phyloP scores from a whole-genome alignment of 1,140 invertebrate species.

The Drosophila trapezifrons region DNA sequence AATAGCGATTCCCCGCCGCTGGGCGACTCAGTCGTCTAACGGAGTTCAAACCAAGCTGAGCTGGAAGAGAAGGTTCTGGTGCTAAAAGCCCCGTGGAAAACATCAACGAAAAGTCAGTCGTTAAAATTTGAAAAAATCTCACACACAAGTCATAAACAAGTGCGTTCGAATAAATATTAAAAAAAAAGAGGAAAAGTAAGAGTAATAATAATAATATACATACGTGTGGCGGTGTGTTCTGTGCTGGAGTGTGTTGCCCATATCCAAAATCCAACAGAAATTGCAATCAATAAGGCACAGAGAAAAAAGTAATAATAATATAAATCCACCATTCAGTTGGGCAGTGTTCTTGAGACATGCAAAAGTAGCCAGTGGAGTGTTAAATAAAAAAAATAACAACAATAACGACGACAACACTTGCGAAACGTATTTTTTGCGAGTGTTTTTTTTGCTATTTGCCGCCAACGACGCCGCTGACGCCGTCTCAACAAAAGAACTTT shows the following conservation, averaged over 20 bases:
- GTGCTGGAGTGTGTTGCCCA: conserved; percentile 15
- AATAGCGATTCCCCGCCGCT: conserved; percentile 57
- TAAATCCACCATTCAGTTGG: conserved; percentile 37
- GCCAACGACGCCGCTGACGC: conserved; percentile 17
- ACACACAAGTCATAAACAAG: conserved; percentile 55
- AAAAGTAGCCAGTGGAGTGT: conserved; percentile 69
- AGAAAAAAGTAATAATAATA: conserved; percentile 3
- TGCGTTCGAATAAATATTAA: conserved; percentile 24
- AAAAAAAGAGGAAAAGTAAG: conserved; percentile 5
- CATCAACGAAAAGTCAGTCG: conserved; percentile 26
- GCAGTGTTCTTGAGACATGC: conserved; percentile 65
- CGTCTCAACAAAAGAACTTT: conserved; percentile 72
- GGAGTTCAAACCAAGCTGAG: conserved; percentile 67
- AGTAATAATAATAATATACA: conserved; percentile 14
- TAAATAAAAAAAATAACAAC: conserved; percentile 58
- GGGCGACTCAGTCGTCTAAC: conserved; percentile 75
- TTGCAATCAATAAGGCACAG: conserved; percentile 27
- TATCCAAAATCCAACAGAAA: conserved; percentile 32
- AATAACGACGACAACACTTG: conserved; percentile 39
- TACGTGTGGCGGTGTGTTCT: conserved; percentile 14
- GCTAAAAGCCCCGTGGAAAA: conserved; percentile 32
- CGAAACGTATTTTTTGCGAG: conserved; percentile 50
- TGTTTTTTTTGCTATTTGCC: conserved; percentile 42
- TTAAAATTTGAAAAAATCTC: conserved; percentile 36
- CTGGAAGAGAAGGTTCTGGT: conserved; percentile 61